These are phyloP conservation scores for Conchocele bisecta DNA, from an alignment of 2,888 invertebrate genomes.

Conservation along the genomic window DNA sequence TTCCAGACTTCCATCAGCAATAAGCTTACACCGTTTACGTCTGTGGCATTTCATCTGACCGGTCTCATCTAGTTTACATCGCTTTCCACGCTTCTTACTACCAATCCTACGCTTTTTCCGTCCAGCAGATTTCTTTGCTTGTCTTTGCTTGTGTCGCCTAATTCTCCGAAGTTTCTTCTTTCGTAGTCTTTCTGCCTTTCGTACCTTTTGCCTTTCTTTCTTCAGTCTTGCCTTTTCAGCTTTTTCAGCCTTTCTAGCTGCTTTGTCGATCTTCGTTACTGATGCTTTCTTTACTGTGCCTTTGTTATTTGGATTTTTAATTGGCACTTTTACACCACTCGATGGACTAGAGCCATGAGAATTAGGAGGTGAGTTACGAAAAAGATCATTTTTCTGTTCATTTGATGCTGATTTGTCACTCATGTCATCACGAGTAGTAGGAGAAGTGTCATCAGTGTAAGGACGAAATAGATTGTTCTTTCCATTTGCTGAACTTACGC, in stretches of 20 bases:
- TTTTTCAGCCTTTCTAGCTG: conserved; percentile 43
- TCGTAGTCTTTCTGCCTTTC: conserved; percentile 29
- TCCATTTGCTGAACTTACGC: no score
- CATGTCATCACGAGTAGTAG: no score
- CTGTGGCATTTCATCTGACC: conserved; percentile 32
- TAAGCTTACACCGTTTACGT: conserved; percentile 36
- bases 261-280: conserved; percentile 25
- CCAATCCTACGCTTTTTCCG: conserved; percentile 52
- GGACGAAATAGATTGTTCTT: no score
- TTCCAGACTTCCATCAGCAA: conserved; percentile 23
- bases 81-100: conserved; percentile 47
- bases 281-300: conserved; percentile 2
- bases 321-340: background rate
- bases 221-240: conserved; percentile 39
- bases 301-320: background rate
- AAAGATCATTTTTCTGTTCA: no score
- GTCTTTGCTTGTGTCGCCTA: conserved; percentile 23
- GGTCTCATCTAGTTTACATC: conserved; percentile 28
- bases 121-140: conserved; percentile 37
- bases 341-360: no score
- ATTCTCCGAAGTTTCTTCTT: conserved; percentile 11
- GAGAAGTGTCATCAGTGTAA: no score
- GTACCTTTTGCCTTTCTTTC: conserved; percentile 17
- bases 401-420: no score
- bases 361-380: no score